These are phyloP conservation scores for Musca vetustissima DNA, from an alignment of 1,140 invertebrate species.

Conservation along the genomic window DNA sequence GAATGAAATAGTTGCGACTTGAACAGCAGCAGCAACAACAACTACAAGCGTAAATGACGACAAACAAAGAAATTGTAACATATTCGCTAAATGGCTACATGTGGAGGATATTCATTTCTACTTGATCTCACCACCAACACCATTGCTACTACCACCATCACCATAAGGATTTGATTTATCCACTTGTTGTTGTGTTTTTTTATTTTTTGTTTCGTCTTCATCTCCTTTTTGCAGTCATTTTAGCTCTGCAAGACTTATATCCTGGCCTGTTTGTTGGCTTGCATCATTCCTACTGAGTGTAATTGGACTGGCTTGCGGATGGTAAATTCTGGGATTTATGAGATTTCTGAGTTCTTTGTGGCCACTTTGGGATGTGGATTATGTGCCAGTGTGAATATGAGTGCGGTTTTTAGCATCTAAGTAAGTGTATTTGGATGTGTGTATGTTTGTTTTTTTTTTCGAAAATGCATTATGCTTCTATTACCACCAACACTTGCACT, in stretches of 20 bases:
- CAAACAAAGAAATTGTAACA: conserved; percentile 18
- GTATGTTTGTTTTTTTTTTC: no score
- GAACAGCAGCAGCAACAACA: no score
- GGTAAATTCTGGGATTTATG: conserved; percentile 10
- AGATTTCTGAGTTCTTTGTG: conserved; percentile 19
- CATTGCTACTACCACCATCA: no score
- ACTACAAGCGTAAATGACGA: conserved; percentile 9
- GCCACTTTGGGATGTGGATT: conserved; percentile 18
- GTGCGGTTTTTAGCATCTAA: no score
- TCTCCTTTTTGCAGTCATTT: background rate
- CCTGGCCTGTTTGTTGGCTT: no score
- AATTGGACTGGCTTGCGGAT: no score
- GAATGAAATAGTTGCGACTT: background rate
- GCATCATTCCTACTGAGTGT: no score
- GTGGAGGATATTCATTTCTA: background rate
- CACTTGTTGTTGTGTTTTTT: background rate
- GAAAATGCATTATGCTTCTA: conserved; percentile 17
- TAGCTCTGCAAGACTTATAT: no score
- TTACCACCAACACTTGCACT: background rate
- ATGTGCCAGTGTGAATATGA: conserved; percentile 10
- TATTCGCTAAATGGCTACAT: conserved; percentile 18
- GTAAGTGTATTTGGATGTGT: no score
- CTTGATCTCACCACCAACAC: background rate
- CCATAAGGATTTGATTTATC: background rate
- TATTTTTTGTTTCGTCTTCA: background rate